Conservation (phyloP, 2,797 vertebrate species). For the Muscicapa comitata region DNA sequence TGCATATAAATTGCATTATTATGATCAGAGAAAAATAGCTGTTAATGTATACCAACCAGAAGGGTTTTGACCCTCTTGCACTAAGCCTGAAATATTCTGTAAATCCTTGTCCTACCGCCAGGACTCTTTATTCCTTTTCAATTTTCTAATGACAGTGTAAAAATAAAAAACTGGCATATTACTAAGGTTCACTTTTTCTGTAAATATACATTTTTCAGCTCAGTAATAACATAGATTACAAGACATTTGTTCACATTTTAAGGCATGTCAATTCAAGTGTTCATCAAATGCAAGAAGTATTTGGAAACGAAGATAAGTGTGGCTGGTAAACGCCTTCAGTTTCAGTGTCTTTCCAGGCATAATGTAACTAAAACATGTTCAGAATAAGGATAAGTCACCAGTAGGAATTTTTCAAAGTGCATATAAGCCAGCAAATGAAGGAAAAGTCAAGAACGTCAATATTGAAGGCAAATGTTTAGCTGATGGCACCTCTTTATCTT, state of each 20-base stretch:
- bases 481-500: neutral
- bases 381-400: neutral
- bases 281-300: neutral
- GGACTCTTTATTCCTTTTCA: neutral
- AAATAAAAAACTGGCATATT: neutral
- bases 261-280: neutral
- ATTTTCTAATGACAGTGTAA: neutral
- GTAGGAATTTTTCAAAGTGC: neutral
- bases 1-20: neutral
- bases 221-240: neutral
- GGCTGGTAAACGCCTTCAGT: neutral
- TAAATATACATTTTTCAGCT: neutral
- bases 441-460: neutral
- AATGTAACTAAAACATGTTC: neutral
- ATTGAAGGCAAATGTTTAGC: neutral
- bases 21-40: neutral
- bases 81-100: neutral
- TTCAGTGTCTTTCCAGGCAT: neutral
- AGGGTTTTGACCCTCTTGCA: neutral
- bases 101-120: neutral
- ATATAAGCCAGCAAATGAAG: neutral
- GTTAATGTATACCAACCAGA: neutral
- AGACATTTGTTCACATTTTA: neutral
- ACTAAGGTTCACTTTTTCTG: neutral
- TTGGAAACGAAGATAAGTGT: neutral